A percentile compares a stretch with the other conserved stretches of the same genome.
phyloP scores from a whole-genome alignment of 2,797 vertebrate genomes.

The Propithecus deckenii region DNA sequence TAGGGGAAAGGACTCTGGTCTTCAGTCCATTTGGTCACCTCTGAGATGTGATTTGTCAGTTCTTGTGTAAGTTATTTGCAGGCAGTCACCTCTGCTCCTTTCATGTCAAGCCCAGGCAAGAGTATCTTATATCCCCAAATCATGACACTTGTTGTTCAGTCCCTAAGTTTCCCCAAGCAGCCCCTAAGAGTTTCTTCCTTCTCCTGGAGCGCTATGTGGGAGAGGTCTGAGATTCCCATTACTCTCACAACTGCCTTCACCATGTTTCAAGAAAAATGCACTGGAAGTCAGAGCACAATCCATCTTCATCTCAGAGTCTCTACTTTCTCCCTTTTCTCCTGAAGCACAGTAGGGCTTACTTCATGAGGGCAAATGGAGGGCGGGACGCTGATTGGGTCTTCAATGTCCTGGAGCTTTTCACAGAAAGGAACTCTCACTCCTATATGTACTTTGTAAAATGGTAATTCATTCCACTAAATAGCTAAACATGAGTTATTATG shows the following conservation, averaged over 20 bases:
- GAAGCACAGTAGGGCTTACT: background rate
- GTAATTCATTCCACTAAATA: slow-evolving; percentile 1
- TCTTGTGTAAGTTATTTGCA: background rate
- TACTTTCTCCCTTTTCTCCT: background rate
- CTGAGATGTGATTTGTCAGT: background rate
- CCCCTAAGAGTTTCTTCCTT: background rate
- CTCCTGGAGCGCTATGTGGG: background rate
- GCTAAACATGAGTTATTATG: background rate
- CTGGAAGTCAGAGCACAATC: background rate
- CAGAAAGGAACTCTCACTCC: background rate
- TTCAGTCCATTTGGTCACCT: background rate
- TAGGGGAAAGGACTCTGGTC: background rate
- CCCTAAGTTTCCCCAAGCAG: background rate
- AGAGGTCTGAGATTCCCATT: background rate
- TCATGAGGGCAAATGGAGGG: background rate
- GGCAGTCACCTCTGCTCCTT: background rate
- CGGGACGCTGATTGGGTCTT: background rate
- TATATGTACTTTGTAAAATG: background rate
- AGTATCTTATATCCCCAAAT: background rate
- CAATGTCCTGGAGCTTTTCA: background rate
- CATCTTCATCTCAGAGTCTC: background rate
- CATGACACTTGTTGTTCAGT: background rate
- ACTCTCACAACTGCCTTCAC: background rate
- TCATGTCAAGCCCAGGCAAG: background rate
- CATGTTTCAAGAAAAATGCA: background rate